These are phyloP conservation scores for Heliconius ismenius DNA, from an alignment of 2,888 invertebrate genomes.

Conservation along the genomic window DNA sequence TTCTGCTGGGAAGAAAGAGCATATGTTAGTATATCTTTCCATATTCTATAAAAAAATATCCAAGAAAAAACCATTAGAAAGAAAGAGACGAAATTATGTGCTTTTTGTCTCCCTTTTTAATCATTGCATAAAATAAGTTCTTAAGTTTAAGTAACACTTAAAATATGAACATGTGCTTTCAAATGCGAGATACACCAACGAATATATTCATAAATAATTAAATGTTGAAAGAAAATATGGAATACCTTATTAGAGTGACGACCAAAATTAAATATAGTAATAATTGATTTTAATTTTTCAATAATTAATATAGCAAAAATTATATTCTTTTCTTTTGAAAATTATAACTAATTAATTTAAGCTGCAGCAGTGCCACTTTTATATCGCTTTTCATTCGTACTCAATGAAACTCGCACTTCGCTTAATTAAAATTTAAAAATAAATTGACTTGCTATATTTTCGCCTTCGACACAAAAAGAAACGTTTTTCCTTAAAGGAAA, in stretches of 20 bases:
- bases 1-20: too few species aligned
- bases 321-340: not conserved
- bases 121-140: too few species aligned
- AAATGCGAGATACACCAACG: not conserved
- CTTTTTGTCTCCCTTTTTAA: too few species aligned
- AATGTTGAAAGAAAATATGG: not conserved
- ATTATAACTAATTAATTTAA: conserved; percentile 11
- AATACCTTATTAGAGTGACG: too few species aligned
- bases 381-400: not conserved
- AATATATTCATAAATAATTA: not conserved
- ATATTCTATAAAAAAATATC: too few species aligned
- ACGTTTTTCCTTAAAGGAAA: conserved; percentile 12
- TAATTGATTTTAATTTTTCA: not conserved
- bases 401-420: conserved; percentile 4
- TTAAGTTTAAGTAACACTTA: too few species aligned
- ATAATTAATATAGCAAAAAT: not conserved
- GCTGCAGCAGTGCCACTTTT: not conserved
- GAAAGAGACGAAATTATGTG: too few species aligned
- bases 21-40: too few species aligned
- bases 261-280: too few species aligned
- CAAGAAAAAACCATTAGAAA: too few species aligned
- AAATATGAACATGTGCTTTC: too few species aligned
- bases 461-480: conserved; percentile 2
- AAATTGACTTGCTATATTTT: conserved; percentile 8
- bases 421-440: conserved; percentile 5